Base-by-base conservation (phyloP, 2,888 invertebrate genomes). In the Diadegma fenestrale region DNA sequence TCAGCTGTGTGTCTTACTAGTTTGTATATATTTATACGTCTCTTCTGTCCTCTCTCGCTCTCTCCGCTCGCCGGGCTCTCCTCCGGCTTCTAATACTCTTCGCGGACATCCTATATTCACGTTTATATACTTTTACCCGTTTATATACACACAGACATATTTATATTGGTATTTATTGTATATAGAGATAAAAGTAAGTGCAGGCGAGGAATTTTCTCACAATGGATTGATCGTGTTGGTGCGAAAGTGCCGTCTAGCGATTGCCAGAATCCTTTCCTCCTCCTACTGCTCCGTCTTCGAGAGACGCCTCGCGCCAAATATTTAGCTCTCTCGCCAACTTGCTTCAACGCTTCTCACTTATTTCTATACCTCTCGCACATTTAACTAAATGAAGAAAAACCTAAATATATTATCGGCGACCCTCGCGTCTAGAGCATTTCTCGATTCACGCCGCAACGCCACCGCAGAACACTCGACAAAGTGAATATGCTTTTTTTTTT, bases 221-320 rank as follows among this genome's bases (percentile, higher is more conserved):
- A 92, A 92, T 92, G 91, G 90, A 88, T 88, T 72, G 89, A 88
- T 91, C 88, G 91, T 92, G 89, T 92, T 90, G 87, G 92, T 91
- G 91, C 91, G 76, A 66, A 51, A 45, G 63, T 26, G 69, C 75
- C 82, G 64, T 73, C 79, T 80, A 51, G 48, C 68, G 75, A 80
- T 82, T 78, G 87, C 85, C 79, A 80, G 81, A 84, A 73, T 72
- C 66, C 76, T n/a, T n/a, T n/a, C n/a, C 73, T 79, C 77, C 68
- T 73, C 48, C 7, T 54, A 12, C 82, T 54, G 6, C 82, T 66
- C 76, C 78, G 79, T 75, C 77, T 75, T 68, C 33, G 37, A 37
- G 22, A 58, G 63, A 58, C 61, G 51, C 58, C 66, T 64, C 45
- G 63, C 72, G 68, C 73, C 43, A 64, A 41, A 71, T 66, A 58